A percentile compares a stretch with the other conserved stretches of the same genome.
These are phyloP conservation scores for Drosophila kanapiae DNA, from an alignment of 1,140 invertebrate genomes.

Conservation along the genomic window DNA sequence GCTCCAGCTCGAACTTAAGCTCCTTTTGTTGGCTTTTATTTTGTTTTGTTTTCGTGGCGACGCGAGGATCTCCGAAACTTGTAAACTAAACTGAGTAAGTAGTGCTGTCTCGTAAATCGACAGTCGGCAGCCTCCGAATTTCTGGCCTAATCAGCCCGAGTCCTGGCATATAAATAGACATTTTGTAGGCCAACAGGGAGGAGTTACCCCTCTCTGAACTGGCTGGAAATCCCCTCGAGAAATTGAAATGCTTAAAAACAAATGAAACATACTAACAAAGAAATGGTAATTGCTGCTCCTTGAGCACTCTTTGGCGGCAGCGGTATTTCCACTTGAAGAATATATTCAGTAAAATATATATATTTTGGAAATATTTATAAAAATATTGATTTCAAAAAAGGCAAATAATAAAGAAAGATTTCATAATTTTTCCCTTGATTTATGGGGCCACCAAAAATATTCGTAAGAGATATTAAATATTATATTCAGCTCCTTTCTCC, in stretches of 20 bases:
- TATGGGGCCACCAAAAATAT: too few species aligned
- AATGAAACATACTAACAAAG: slow-evolving; percentile 58
- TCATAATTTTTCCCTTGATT: too few species aligned
- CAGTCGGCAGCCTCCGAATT: slow-evolving; percentile 37
- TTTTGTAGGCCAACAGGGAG: slow-evolving; percentile 38
- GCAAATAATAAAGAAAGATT: not conserved
- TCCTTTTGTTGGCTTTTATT: slow-evolving; percentile 45
- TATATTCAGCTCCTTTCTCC: not conserved
- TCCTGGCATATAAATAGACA: slow-evolving; percentile 52
- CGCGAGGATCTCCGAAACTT: slow-evolving; percentile 11
- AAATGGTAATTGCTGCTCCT: slow-evolving; percentile 13
- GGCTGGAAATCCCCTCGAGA: slow-evolving; percentile 60
- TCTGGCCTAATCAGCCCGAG: slow-evolving; percentile 66
- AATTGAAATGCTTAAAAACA: slow-evolving; percentile 80
- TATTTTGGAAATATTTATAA: not conserved
- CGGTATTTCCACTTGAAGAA: slow-evolving; percentile 4
- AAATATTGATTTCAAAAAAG: too few species aligned
- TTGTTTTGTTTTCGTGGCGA: slow-evolving; percentile 46
- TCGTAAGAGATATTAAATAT: too few species aligned
- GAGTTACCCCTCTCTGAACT: slow-evolving; percentile 1
- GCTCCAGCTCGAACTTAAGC: slow-evolving; percentile 19
- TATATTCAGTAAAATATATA: too few species aligned
- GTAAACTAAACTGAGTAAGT: slow-evolving; percentile 60
- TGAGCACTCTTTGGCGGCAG: not conserved
- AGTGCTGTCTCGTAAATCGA: slow-evolving; percentile 70